Conservation (phyloP, 2,797 vertebrate species). For the Tadarida brasiliensis region DNA sequence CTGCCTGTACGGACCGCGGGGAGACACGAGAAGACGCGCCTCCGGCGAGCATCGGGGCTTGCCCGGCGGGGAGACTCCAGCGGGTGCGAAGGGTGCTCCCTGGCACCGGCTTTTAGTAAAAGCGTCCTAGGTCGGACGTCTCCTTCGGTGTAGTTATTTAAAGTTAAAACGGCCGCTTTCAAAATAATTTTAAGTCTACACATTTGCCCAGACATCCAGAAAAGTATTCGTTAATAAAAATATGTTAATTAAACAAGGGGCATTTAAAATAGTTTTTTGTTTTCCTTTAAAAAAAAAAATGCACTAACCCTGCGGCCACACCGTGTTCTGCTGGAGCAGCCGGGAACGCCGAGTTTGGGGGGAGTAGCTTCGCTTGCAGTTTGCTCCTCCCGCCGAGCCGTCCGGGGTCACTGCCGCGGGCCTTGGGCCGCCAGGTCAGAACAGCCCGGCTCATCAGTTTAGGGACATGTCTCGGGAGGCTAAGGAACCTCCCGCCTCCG, state of each 20-base stretch:
- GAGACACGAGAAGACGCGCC: not conserved
- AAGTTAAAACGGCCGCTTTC: constrained; percentile 26
- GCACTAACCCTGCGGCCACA: not conserved
- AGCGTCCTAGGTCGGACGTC: not conserved
- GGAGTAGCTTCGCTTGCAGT: not conserved
- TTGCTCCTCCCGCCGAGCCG: not conserved
- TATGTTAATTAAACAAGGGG: not conserved
- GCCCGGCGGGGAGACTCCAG: not conserved
- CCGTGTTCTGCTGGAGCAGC: not conserved
- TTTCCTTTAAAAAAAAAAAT: not conserved
- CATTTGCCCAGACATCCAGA: not conserved
- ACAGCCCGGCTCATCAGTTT: not conserved
- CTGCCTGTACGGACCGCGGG: not conserved
- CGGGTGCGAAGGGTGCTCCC: no score
- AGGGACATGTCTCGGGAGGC: not conserved
- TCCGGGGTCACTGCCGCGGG: not conserved
- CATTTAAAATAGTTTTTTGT: not conserved
- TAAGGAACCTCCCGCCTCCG: not conserved
- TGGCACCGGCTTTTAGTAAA: not conserved
- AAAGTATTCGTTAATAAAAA: not conserved
- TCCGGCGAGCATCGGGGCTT: not conserved
- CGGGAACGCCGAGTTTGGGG: fast-evolving
- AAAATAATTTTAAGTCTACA: constrained; percentile 4
- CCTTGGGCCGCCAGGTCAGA: not conserved
- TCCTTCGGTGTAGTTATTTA: not conserved